Conservation (phyloP, 2,888 invertebrate species). For the Nephrotoma appendiculata region DNA sequence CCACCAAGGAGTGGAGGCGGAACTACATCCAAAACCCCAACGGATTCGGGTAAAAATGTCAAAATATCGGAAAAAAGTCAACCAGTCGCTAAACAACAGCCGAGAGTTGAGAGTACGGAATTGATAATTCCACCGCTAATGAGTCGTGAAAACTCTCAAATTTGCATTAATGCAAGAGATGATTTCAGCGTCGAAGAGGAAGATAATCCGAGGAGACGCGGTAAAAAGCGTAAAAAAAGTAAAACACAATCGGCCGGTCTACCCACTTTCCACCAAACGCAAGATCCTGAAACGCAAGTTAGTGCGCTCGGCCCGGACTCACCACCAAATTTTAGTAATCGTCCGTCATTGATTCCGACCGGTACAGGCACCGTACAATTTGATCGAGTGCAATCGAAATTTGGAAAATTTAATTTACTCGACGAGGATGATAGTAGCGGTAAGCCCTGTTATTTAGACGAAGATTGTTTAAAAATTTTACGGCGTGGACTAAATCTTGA, state of each 20-base stretch:
- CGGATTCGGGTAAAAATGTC: neutral
- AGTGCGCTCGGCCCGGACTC: constrained; percentile 50
- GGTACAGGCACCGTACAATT: constrained; percentile 26
- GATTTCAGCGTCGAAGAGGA: constrained; percentile 17
- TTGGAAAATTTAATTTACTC: constrained; percentile 10
- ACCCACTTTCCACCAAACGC: constrained; percentile 22
- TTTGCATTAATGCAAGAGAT: constrained; percentile 29
- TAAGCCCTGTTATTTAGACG: constrained; percentile 23
- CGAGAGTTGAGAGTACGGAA: neutral
- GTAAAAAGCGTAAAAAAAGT: constrained; percentile 37
- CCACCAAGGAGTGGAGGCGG: neutral
- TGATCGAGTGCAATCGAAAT: constrained; percentile 25
- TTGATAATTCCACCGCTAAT: neutral
- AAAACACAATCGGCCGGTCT: constrained; percentile 18
- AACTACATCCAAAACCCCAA: neutral
- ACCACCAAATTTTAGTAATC: constrained; percentile 48
- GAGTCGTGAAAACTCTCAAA: constrained; percentile 10
- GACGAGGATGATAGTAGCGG: constrained; percentile 11
- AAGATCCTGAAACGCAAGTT: constrained; percentile 59
- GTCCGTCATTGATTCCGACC: constrained; percentile 44
- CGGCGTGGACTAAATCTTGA: constrained; percentile 28
- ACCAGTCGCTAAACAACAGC: neutral
- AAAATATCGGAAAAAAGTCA: neutral
- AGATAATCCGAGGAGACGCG: constrained; percentile 37
- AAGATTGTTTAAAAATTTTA: constrained; percentile 27